These are phyloP conservation scores for Scrobipalpa atriplicella DNA, from an alignment of 2,888 invertebrate genomes.

Conservation along the genomic window DNA sequence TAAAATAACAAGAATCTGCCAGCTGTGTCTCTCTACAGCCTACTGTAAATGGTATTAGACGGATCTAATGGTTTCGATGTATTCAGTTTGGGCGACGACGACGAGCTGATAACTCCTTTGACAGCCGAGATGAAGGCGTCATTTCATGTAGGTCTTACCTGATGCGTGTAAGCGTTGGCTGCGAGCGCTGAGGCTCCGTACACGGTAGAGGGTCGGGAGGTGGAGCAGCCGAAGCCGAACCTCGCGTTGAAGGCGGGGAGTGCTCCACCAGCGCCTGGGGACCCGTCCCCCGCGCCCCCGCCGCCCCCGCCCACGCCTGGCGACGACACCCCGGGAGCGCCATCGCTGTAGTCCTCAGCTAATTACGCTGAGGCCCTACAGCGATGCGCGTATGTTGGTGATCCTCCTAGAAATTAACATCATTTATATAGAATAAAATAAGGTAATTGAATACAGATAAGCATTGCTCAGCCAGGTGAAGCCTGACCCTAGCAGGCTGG, in stretches of 20 bases:
- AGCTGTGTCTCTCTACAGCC: too few relatives aligned
- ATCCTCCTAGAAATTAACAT: slow-evolving; percentile 46
- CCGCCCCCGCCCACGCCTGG: slow-evolving; percentile 39
- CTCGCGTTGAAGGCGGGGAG: slow-evolving; percentile 82
- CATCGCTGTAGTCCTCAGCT: slow-evolving; percentile 49
- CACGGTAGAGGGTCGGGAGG: slow-evolving; percentile 58
- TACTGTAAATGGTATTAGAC: too few relatives aligned
- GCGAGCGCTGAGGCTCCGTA: slow-evolving; percentile 56
- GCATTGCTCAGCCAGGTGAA: too few relatives aligned
- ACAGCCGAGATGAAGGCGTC: neutral
- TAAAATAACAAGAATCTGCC: too few relatives aligned
- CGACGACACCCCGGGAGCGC: slow-evolving; percentile 35
- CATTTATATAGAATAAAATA: neutral
- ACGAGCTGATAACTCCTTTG: neutral
- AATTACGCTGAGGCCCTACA: slow-evolving; percentile 47
- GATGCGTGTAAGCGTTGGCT: slow-evolving; percentile 57
- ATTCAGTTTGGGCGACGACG: too few relatives aligned
- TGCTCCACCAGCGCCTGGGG: slow-evolving; percentile 60
- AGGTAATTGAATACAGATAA: too few relatives aligned
- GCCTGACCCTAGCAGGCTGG: too few relatives aligned
- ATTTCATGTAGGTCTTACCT: slow-evolving; percentile 44
- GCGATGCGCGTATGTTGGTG: slow-evolving; percentile 64
- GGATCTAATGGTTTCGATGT: too few relatives aligned
- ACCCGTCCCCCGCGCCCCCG: slow-evolving; percentile 49
- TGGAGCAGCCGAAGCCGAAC: slow-evolving; percentile 70